A percentile compares a stretch with the other conserved stretches of the same genome.
phyloP scores from a whole-genome alignment of 2,113 vertebrate genomes.

The Chauna torquata region DNA sequence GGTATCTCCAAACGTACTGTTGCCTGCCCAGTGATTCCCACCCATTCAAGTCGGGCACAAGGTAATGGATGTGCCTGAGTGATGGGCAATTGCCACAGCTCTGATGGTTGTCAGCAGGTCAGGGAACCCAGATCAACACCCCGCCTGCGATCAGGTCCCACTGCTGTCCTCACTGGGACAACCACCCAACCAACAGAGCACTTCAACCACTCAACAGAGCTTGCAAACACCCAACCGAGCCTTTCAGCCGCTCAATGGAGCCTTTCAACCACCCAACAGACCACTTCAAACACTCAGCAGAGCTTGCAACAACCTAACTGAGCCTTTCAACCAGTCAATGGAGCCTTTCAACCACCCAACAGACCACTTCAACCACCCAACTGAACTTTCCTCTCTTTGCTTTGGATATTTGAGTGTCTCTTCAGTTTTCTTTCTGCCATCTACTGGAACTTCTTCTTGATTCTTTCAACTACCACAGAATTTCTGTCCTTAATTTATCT shows the following conservation, averaged over 20 bases:
- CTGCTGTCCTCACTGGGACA: background rate
- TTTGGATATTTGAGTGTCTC: background rate
- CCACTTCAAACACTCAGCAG: too few relatives aligned
- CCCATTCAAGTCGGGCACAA: background rate
- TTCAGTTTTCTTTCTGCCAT: background rate
- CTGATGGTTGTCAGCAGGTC: background rate
- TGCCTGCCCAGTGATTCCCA: background rate
- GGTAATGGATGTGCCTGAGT: background rate
- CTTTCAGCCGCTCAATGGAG: background rate
- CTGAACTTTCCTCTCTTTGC: background rate
- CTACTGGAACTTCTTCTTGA: background rate
- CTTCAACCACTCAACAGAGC: too few relatives aligned
- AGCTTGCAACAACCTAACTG: too few relatives aligned
- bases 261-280: too few relatives aligned
- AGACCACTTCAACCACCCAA: background rate
- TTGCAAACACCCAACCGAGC: too few relatives aligned
- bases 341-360: background rate
- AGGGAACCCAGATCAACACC: background rate
- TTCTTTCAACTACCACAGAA: background rate
- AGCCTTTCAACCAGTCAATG: too few relatives aligned
- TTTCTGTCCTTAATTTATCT: background rate
- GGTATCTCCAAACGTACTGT: rapidly evolving
- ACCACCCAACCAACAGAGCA: too few relatives aligned
- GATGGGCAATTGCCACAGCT: background rate
- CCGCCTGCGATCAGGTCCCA: background rate